Conservation (phyloP, 1,140 invertebrate genomes). For the Drosophila elegans region DNA sequence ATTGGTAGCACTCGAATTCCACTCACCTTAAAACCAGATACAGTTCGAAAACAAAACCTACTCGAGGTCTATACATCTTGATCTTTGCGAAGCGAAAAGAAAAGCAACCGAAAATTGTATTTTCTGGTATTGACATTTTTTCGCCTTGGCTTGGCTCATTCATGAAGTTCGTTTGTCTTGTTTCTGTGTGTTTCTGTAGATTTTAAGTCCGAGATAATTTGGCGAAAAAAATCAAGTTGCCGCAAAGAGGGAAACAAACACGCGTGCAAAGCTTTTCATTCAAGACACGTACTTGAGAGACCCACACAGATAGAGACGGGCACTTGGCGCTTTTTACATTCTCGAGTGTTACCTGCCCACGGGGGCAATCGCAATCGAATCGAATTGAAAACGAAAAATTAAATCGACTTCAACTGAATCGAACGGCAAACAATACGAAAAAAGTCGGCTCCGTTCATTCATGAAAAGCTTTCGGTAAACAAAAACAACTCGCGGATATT, state of each 20-base stretch:
- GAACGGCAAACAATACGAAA: constrained; percentile 28
- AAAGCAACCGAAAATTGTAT: constrained; percentile 25
- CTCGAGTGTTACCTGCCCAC: constrained; percentile 47
- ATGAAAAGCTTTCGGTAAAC: constrained; percentile 31
- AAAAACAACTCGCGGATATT: constrained; percentile 16
- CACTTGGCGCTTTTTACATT: constrained; percentile 53
- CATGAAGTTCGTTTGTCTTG: constrained; percentile 58
- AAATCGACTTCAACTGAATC: constrained; percentile 7
- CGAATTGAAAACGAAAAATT: constrained; percentile 22
- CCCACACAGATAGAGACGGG: constrained; percentile 34
- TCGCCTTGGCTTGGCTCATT: constrained; percentile 52
- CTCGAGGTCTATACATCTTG: constrained; percentile 21
- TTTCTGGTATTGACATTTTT: constrained; percentile 57
- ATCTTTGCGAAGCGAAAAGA: constrained; percentile 19
- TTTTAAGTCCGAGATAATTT: constrained; percentile 71
- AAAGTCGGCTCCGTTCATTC: constrained; percentile 27
- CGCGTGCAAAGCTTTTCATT: constrained; percentile 58
- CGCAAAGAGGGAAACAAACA: constrained; percentile 14
- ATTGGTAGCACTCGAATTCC: constrained; percentile 3
- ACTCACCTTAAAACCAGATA: constrained; percentile 5
- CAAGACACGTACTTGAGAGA: constrained; percentile 69
- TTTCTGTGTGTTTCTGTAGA: constrained; percentile 53
- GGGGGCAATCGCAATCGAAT: constrained; percentile 22
- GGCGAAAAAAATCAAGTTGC: constrained; percentile 46
- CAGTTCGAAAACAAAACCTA: constrained; percentile 28